These are phyloP conservation scores for Burhinus bistriatus DNA, from an alignment of 2,113 vertebrate species.

Conservation along the genomic window DNA sequence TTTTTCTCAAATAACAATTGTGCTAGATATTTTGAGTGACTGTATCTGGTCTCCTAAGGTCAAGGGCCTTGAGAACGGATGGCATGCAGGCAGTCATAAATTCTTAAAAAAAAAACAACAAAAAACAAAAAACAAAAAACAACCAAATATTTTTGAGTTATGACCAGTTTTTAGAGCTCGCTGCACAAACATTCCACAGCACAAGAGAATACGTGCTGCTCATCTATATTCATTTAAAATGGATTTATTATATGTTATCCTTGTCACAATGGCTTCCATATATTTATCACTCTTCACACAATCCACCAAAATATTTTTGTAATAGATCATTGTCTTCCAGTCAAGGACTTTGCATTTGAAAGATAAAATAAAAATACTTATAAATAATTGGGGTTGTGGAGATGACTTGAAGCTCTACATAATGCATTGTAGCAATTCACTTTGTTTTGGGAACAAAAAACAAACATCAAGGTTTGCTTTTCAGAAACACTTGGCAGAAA, in stretches of 20 bases:
- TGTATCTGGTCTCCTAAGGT: neutral
- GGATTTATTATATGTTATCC: slow-evolving; percentile 12
- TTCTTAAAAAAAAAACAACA: neutral
- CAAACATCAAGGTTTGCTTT: slow-evolving; percentile 2
- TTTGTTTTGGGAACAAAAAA: neutral
- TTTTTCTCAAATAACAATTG: neutral
- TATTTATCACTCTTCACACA: neutral
- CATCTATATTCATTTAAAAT: slow-evolving; percentile 22
- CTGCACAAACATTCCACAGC: neutral
- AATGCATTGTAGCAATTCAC: neutral
- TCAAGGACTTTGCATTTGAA: slow-evolving; percentile 23
- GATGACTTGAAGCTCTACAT: neutral
- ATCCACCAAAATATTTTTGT: slow-evolving; percentile 3
- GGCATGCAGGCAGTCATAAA: neutral
- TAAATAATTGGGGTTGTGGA: neutral
- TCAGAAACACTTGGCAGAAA: slow-evolving; percentile 14
- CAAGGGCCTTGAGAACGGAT: neutral
- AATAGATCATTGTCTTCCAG: slow-evolving; percentile 30
- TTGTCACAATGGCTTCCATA: neutral
- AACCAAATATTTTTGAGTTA: neutral
- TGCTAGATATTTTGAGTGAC: neutral
- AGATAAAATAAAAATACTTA: slow-evolving; percentile 14
- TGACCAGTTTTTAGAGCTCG: neutral
- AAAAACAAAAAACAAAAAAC: neutral
- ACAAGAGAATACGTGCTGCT: neutral